phyloP scores from a whole-genome alignment of 2,797 vertebrate species.

The Malurus leucopterus region DNA sequence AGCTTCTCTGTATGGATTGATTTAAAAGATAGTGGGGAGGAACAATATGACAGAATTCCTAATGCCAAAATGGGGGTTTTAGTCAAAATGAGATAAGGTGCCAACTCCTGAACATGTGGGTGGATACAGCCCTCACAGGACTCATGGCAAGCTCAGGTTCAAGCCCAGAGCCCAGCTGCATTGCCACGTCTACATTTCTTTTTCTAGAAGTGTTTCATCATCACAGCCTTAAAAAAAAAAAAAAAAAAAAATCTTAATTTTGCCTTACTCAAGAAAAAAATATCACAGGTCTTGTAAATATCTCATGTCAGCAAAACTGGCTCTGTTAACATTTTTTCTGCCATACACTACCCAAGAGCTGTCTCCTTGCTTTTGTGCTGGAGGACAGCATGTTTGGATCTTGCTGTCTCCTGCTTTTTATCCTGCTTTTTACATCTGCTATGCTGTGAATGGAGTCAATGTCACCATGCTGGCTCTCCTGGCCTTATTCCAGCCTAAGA shows the following conservation, averaged over 20 bases:
- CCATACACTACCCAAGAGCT: not conserved
- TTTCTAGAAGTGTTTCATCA: not conserved
- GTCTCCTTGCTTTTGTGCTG: not conserved
- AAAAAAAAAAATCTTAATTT: not conserved
- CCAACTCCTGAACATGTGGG: not conserved
- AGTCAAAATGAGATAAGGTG: not conserved
- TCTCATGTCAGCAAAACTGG: not conserved
- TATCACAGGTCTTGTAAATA: not conserved
- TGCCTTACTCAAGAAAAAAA: conserved; percentile 24
- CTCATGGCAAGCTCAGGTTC: not conserved
- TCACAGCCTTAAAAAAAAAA: not conserved
- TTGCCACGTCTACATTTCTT: not conserved
- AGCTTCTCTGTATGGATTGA: not conserved
- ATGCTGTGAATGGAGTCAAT: conserved; percentile 25
- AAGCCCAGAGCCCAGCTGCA: not conserved
- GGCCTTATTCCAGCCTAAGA: conserved; percentile 19
- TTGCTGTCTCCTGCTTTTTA: not conserved
- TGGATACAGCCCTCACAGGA: not conserved
- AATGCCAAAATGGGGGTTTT: not conserved
- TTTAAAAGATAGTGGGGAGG: not conserved
- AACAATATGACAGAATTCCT: not conserved
- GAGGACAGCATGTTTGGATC: not conserved
- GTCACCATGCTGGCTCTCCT: conserved; percentile 1
- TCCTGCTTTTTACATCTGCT: conserved; percentile 19
- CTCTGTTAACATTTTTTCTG: not conserved